Base-by-base conservation (phyloP, 2,113 vertebrate species). In the Poecilia latipinna region DNA sequence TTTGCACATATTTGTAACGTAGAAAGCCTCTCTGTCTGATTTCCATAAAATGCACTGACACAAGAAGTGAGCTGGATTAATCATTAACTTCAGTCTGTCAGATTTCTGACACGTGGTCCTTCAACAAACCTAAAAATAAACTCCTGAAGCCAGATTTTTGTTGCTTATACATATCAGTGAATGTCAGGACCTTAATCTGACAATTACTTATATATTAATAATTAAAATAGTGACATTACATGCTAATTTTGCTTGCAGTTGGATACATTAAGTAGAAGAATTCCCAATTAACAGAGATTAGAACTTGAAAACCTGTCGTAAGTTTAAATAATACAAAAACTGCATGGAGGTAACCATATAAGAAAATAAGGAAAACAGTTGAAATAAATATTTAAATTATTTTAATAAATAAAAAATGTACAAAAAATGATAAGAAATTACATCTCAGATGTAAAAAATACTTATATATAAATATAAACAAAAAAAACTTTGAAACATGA, bases 71-170 rank as follows among this genome's bases (percentile, higher is more conserved):
- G 39, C 32, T 8, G 13, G 17, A 64, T 24, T 69, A 80, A 86
- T 82, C 77, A 83, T 86, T 86, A 83, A 82, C 76, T 60, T 19
- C 68, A 13, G 22, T 32, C 68, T 22, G 4, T 42, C 42, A 70
- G 51, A 57, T n/a, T n/a, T 8, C 6, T 24, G 51, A 57, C 51
- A 57, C 8, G 51, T 57, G 44, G 44, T 48, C 17, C 17, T 17
- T 48, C 44, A 48, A 48, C 44, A 17, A 19, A 48, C 44, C 44
- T 48, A 57, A 57, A 57, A 57, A n/a, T 10, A 57, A 57, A 57
- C 7, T n/a, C 51, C 22, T 57, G 24, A n/a, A n/a, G 7, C 6
- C 51, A 57, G 51, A 57, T 24, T n/a, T 57, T 8, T 1, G 17
- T 54, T 24, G 4, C 1, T 48, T 48, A 19, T 48, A 15, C 8